A percentile compares a stretch with the other conserved stretches of the same genome.
phyloP scores from a whole-genome alignment of 1,140 invertebrate genomes.

The Homalodisca vitripennis region DNA sequence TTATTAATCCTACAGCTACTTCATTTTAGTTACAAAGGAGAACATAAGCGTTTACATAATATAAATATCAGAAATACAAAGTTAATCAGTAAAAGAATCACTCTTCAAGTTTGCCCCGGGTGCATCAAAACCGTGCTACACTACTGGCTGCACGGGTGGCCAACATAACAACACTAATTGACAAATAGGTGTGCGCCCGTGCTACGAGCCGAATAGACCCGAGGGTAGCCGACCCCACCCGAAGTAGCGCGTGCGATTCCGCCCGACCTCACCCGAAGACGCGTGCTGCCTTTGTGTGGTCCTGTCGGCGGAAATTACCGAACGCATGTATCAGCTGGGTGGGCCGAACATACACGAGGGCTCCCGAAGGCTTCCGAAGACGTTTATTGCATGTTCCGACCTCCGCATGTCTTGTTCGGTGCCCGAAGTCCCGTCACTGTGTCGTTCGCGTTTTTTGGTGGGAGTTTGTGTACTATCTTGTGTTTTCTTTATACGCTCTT shows the following conservation, averaged over 20 bases:
- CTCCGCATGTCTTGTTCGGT: too few species aligned
- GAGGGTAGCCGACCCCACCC: neutral
- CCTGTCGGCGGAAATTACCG: neutral
- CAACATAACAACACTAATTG: neutral
- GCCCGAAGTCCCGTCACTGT: too few species aligned
- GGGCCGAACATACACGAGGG: neutral
- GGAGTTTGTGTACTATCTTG: too few species aligned
- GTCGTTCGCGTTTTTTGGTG: too few species aligned
- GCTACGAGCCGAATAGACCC: neutral
- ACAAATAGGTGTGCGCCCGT: neutral
- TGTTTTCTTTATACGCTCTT: too few species aligned
- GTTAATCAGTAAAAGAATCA: too few species aligned
- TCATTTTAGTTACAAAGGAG: too few species aligned
- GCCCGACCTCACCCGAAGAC: neutral
- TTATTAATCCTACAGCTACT: too few species aligned
- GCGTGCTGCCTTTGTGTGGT: neutral
- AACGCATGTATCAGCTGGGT: neutral
- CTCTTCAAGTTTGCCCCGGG: too few species aligned
- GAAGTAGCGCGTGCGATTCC: neutral
- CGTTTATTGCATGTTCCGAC: neutral
- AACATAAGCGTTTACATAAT: too few species aligned
- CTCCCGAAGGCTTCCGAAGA: neutral
- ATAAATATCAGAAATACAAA: too few species aligned
- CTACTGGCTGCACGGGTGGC: neutral
- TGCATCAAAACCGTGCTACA: neutral